Conservation (phyloP, 2,113 vertebrate genomes). For the Ornithorhynchus anatinus region DNA sequence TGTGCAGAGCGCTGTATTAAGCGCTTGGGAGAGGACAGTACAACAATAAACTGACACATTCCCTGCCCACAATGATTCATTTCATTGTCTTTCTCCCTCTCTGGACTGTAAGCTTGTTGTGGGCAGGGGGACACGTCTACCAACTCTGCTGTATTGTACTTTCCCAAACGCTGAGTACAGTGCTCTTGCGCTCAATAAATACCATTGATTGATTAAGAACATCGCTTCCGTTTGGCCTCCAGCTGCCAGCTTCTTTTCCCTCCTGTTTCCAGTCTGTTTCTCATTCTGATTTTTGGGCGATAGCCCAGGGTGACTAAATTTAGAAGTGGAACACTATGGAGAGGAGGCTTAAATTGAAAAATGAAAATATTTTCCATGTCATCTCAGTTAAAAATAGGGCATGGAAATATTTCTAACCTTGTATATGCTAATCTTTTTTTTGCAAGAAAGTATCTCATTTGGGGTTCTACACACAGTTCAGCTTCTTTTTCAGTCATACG, state of each 20-base stretch:
- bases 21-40: too few species aligned
- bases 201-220: too few species aligned
- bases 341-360: conserved; percentile 38
- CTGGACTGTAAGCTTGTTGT: too few species aligned
- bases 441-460: conserved; percentile 13
- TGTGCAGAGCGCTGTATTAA: too few species aligned
- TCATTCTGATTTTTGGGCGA: conserved; percentile 20
- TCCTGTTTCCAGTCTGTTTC: conserved; percentile 19
- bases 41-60: too few species aligned
- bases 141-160: too few species aligned
- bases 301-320: too few species aligned
- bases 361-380: conserved; percentile 44
- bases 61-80: too few species aligned
- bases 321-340: conserved; percentile 36
- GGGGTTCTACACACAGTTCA: conserved; percentile 46
- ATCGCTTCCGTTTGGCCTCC: conserved; percentile 20
- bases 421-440: conserved; percentile 36
- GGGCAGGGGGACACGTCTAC: too few species aligned
- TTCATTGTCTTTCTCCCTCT: too few species aligned
- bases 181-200: too few species aligned
- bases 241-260: conserved; percentile 12
- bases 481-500: conserved; percentile 38
- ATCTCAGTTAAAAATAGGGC: conserved; percentile 34
- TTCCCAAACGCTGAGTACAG: too few species aligned
- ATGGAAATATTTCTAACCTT: conserved; percentile 1